These are phyloP conservation scores for Odontophorus gujanensis DNA, from an alignment of 2,113 vertebrate genomes.

Conservation along the genomic window DNA sequence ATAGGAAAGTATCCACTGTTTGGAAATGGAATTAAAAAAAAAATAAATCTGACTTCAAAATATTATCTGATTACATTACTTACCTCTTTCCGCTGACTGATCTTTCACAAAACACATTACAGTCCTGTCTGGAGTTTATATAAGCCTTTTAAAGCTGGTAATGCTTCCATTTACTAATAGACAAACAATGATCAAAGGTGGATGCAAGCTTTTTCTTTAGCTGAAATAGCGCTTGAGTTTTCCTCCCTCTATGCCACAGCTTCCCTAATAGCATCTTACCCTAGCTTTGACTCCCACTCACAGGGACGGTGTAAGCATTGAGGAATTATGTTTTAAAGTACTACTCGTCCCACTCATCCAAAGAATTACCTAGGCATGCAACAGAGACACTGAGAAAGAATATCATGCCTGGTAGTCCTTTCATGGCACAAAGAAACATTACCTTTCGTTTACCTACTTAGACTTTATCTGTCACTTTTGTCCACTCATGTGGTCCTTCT, in stretches of 20 bases:
- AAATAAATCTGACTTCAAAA: constrained; percentile 15
- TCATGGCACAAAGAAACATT: background rate
- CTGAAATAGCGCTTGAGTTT: background rate
- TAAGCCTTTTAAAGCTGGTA: background rate
- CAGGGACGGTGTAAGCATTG: fast-evolving
- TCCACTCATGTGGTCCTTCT: background rate
- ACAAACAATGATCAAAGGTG: background rate
- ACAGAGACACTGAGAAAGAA: background rate
- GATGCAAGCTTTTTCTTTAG: background rate
- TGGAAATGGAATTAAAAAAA: constrained; percentile 7
- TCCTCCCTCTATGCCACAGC: background rate
- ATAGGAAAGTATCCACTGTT: constrained; percentile 25
- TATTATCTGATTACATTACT: background rate
- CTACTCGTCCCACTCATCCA: background rate
- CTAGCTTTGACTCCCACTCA: background rate
- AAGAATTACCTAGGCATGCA: background rate
- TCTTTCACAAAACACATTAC: background rate
- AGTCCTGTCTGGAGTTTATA: background rate
- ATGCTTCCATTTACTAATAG: constrained; percentile 5
- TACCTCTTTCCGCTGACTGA: constrained; percentile 39
- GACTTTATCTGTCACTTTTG: background rate
- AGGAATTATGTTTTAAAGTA: background rate
- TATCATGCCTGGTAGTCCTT: background rate
- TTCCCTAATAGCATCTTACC: background rate
- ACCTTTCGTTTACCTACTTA: background rate